Evolutionary conservation across 2,797 vertebrate genomes (phyloP), one percentile per base, ranked within the genome.

Genomic region (Cheracebus regulus): DNA sequence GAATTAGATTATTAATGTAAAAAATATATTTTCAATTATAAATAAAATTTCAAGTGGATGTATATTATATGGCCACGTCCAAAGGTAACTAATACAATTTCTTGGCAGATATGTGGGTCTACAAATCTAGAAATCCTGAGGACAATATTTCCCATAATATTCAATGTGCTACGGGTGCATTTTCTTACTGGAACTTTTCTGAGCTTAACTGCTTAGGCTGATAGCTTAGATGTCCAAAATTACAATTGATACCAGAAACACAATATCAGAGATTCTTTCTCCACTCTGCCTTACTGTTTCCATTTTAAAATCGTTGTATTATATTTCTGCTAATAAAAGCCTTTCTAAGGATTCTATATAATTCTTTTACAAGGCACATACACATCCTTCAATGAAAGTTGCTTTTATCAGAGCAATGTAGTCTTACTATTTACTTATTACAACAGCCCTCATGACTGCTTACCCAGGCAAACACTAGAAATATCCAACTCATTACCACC

Each of bases 341-440:
- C 94, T 97, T 97, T 98, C 92, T 96, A 88, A 97, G 92, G 80
- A 97, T 97, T 97, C 80, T 96, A 64, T 93, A 96, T 91, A 84
- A 96, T 88, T 96, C 96, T 91, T 95, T 70, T 92, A 64, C 75
- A 96, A 75, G 58, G 58, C 72, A 72, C 79, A 94, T 96, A 96
- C 90, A 87, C 86, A 97, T 96, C 83, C 96, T 97, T 98, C 97
- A 97, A 83, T 97, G 96, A 96, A 97, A 97, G 89, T 93, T 87
- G 82, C 96, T 97, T 96, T 97, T 98, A 98, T 95, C 97, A 98
- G 96, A 97, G 94, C 86, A 95, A 93, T 79, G 79, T 88, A 85
- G 88, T 91, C 92, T 97, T 97, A 96, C 98, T 97, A 98, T 97
- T 97, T 98, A 98, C 98, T 98, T 97, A 98, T 96, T 95, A 96